Percentiles rank a stretch among this genome's conserved stretches.
phyloP scores from a whole-genome alignment of 2,113 vertebrate genomes.

The Neodon shergylaensis region DNA sequence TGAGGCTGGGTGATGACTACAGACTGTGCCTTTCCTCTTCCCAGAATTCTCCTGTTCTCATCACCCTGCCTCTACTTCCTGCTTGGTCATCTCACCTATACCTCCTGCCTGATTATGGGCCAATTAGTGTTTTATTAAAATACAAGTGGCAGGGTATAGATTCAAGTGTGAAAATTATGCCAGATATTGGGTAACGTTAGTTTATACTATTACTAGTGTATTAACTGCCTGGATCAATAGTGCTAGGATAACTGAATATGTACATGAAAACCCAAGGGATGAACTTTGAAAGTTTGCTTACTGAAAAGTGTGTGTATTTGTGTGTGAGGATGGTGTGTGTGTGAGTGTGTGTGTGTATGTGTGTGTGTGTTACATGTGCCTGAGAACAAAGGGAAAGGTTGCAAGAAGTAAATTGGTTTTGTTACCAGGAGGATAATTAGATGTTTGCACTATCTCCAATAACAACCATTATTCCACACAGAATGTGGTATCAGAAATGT shows the following conservation, averaged over 20 bases:
- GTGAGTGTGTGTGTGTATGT: not conserved
- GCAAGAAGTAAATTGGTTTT: constrained; percentile 16
- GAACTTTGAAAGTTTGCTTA: not conserved
- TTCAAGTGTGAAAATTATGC: not conserved
- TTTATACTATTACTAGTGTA: not conserved
- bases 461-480: constrained; percentile 28
- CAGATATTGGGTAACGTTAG: constrained; percentile 1
- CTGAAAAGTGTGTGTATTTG: not conserved
- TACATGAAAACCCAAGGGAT: not conserved
- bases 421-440: not conserved
- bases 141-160: no score
- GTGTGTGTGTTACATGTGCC: not conserved
- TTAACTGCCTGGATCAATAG: not conserved
- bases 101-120: no score
- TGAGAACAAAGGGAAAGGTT: not conserved
- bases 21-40: no score
- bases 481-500: not conserved
- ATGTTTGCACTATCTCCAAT: constrained; percentile 32
- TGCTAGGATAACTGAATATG: not conserved
- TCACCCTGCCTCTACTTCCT: no score
- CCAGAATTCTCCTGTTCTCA: no score
- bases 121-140: no score
- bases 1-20: no score
- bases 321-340: not conserved
- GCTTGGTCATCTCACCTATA: no score